Conservation (phyloP, 1,140 invertebrate genomes). For the Campoletis sonorensis region DNA sequence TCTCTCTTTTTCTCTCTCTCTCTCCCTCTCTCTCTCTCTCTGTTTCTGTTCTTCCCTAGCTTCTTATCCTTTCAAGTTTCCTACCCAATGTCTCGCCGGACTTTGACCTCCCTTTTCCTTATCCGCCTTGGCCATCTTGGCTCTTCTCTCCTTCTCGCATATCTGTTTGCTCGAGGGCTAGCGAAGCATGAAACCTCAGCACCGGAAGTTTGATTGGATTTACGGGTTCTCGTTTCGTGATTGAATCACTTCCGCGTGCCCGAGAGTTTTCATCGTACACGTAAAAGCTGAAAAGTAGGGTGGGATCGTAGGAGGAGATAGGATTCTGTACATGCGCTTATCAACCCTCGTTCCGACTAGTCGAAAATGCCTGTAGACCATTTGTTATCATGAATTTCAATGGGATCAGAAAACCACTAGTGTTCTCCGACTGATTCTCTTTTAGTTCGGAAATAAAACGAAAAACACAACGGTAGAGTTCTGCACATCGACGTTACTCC, state of each 20-base stretch:
- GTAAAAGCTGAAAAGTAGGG: too few species aligned
- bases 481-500: too few species aligned
- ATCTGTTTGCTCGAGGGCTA: constrained; percentile 24
- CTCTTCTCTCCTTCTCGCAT: neutral
- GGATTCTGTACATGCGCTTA: neutral
- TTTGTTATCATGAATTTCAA: too few species aligned
- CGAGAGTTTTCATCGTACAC: neutral
- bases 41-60: neutral
- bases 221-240: constrained; percentile 32
- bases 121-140: neutral
- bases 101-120: constrained; percentile 18
- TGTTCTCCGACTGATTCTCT: too few species aligned
- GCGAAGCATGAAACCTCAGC: constrained; percentile 27
- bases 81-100: neutral
- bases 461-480: too few species aligned
- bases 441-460: too few species aligned
- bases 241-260: constrained; percentile 28
- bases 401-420: too few species aligned
- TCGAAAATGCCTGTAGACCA: too few species aligned
- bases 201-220: constrained; percentile 35
- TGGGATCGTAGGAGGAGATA: too few species aligned
- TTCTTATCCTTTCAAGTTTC: constrained; percentile 11
- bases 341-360: neutral
- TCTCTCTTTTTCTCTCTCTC: neutral
- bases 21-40: neutral